These are phyloP conservation scores for Pyrocephalus nanus DNA, from an alignment of 2,797 vertebrate genomes.

Conservation along the genomic window DNA sequence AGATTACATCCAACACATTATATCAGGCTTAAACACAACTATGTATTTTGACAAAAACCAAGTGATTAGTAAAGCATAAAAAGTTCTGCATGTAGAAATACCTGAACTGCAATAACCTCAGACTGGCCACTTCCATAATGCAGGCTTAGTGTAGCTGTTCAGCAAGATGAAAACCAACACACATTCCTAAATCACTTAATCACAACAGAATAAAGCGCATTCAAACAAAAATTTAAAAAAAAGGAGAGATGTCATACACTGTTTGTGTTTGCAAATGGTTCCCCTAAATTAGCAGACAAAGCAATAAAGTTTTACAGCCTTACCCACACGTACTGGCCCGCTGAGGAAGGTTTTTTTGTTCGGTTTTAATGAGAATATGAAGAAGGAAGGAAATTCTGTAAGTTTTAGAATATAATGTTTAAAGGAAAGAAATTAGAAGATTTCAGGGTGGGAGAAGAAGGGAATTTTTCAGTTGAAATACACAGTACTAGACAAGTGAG, in stretches of 20 bases:
- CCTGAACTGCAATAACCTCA: background rate
- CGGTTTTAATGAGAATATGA: background rate
- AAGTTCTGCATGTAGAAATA: background rate
- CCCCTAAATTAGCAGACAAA: background rate
- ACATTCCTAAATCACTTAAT: background rate
- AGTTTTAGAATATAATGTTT: background rate
- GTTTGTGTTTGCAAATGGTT: background rate
- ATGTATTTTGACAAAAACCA: background rate
- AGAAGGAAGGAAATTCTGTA: background rate
- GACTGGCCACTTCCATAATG: background rate
- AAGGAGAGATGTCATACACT: background rate
- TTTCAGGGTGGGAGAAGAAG: background rate
- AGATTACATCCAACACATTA: background rate
- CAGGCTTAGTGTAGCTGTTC: background rate
- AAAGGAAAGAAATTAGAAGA: background rate
- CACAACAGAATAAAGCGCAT: background rate
- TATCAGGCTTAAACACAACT: background rate
- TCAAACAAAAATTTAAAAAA: background rate
- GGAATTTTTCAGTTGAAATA: background rate
- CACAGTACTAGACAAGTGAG: background rate
- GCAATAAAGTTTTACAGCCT: background rate
- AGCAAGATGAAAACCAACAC: background rate
- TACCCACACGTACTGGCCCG: rapidly evolving
- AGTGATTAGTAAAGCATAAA: background rate
- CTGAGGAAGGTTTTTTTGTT: background rate